Evolutionary conservation across 1,140 invertebrate genomes (phyloP).

Genomic region (Zaprionus inermis): DNA sequence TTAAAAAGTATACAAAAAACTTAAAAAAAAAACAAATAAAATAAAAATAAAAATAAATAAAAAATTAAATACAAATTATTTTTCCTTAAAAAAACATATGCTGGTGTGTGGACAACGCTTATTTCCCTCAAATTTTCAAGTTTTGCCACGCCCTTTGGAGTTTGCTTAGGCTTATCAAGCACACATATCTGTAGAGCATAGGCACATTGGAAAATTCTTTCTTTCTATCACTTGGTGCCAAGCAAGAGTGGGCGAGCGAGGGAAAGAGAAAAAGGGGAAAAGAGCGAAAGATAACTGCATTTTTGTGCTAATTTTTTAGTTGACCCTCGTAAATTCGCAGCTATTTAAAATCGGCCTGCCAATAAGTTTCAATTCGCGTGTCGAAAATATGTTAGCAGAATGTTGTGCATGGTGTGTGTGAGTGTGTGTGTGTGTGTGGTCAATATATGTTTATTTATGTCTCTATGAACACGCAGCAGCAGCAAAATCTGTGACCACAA

Average conservation of each 20-base stretch:
- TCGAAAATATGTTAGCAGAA: constrained; percentile 31
- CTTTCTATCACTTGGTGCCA: too few relatives aligned
- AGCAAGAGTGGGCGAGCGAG: background rate
- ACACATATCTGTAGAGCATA: background rate
- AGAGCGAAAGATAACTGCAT: background rate
- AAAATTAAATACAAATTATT: too few relatives aligned
- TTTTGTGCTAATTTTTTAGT: background rate
- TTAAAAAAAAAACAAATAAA: too few relatives aligned
- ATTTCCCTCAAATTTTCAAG: too few relatives aligned
- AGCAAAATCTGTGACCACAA: constrained; percentile 32
- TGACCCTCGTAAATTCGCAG: constrained; percentile 23
- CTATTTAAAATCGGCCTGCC: constrained; percentile 1
- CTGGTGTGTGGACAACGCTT: too few relatives aligned
- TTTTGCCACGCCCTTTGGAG: too few relatives aligned
- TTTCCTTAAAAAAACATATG: too few relatives aligned
- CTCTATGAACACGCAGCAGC: constrained; percentile 14
- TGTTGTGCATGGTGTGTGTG: background rate
- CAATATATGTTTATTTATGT: constrained; percentile 48
- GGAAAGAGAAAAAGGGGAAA: background rate
- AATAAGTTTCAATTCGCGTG: constrained; percentile 32
- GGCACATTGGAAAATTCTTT: too few relatives aligned
- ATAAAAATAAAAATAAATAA: too few relatives aligned
- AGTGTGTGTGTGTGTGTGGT: constrained; percentile 17
- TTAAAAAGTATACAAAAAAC: too few relatives aligned
- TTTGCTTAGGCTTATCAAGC: too few relatives aligned